Percentiles rank a stretch among this genome's conserved stretches.
These are phyloP conservation scores for Meriones psammophilus DNA, from an alignment of 2,797 vertebrate genomes.

Conservation along the genomic window DNA sequence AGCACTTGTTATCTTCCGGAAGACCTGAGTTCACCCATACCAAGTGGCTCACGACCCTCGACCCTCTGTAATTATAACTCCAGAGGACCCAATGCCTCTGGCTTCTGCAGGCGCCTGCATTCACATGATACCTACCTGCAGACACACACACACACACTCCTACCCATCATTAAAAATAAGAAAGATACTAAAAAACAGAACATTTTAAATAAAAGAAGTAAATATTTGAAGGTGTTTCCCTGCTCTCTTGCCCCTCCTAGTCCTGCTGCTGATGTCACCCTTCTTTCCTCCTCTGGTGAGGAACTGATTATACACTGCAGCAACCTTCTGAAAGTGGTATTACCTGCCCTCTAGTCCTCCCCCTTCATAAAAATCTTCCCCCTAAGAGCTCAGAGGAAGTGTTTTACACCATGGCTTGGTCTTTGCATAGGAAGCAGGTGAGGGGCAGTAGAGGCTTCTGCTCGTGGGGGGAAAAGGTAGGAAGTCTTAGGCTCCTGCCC, in stretches of 20 bases:
- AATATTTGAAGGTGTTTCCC: neutral
- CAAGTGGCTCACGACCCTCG: neutral
- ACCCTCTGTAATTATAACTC: neutral
- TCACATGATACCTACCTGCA: neutral
- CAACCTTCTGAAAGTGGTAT: neutral
- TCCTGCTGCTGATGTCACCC: neutral
- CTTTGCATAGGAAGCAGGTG: neutral
- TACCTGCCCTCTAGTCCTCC: neutral
- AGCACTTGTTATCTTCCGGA: neutral
- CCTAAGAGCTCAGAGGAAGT: neutral
- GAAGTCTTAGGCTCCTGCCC: neutral
- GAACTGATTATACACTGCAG: neutral
- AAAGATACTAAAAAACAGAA: neutral
- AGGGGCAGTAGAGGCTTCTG: neutral
- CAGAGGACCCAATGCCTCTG: neutral
- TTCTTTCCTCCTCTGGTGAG: neutral
- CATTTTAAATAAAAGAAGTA: neutral
- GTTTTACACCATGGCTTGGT: neutral
- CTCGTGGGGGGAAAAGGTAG: accelerated
- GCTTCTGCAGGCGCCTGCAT: neutral
- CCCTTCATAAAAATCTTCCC: neutral
- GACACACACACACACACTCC: neutral
- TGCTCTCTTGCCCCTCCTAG: neutral
- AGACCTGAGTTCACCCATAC: neutral
- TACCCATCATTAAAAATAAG: neutral